Evolutionary conservation across 2,888 invertebrate species (phyloP).

Genomic region (Polyploca ridens): DNA sequence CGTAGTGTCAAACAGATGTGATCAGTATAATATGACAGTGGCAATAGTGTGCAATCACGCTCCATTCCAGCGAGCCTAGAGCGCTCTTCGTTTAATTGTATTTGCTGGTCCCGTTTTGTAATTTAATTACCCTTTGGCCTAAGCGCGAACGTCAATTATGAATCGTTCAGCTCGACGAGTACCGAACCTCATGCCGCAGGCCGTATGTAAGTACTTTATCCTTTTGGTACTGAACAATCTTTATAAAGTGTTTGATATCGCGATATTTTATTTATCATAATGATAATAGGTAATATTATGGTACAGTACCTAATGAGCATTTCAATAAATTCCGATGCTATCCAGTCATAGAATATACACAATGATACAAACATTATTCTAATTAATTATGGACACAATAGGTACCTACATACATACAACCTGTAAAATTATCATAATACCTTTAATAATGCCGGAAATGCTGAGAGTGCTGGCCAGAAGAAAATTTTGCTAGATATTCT

Average conservation of each 20-base stretch:
- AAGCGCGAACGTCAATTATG: conserved; percentile 77
- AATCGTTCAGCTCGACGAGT: conserved; percentile 63
- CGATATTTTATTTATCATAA: too few relatives aligned
- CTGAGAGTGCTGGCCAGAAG: too few relatives aligned
- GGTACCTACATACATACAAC: too few relatives aligned
- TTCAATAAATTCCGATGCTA: too few relatives aligned
- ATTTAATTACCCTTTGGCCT: conserved; percentile 84
- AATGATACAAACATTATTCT: too few relatives aligned
- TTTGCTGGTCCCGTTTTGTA: conserved; percentile 80
- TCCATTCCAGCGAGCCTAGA: conserved; percentile 42
- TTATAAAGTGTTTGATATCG: not conserved
- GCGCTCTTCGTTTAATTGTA: conserved; percentile 68
- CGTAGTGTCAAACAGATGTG: conserved; percentile 3
- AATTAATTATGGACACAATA: too few relatives aligned
- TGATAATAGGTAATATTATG: too few relatives aligned
- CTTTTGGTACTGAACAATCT: conserved; percentile 17
- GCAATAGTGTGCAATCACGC: conserved; percentile 19
- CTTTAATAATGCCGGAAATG: too few relatives aligned
- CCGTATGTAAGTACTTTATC: conserved; percentile 30
- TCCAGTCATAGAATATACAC: too few relatives aligned
- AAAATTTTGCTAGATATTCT: too few relatives aligned
- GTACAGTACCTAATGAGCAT: too few relatives aligned
- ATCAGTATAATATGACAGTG: conserved; percentile 1
- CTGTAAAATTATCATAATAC: too few relatives aligned
- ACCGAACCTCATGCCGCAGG: conserved; percentile 31